Base-by-base conservation (phyloP, 2,888 invertebrate genomes). In the Mantis religiosa region DNA sequence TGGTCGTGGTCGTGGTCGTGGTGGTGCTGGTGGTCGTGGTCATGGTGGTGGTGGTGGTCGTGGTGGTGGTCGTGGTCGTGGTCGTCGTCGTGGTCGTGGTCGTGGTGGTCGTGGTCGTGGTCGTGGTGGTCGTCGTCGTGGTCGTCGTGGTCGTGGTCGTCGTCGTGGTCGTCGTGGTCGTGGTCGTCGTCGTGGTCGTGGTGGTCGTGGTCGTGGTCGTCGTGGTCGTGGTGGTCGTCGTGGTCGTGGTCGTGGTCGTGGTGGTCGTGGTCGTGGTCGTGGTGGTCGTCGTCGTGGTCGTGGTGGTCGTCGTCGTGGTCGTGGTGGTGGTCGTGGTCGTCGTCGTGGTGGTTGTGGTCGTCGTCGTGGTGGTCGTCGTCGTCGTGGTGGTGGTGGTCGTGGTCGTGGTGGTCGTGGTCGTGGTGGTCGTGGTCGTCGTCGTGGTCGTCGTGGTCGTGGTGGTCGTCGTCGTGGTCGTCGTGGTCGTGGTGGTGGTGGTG, bases 181-280 rank as follows among this genome's bases (percentile, higher is more conserved):
- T 81, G 81, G 81, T 81, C 81, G 81, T 81, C 81, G 81, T 81
- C 81, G 81, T 81, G 81, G 81, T 81, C 81, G 81, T 81, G 14
- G 81, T 81, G 14, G 81, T 81, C 14, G 81, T 81, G 14, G 81
- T 81, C 81, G 81, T 81, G 14, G 81, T 81, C 14, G 81, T 81
- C 81, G 81, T 81, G 14, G 81, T 81, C 81, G 81, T 81, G 81
- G 81, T 81, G 14, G 81, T 81, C 81, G 81, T 81, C 81, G 81
- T 81, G 81, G 81, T 81, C 81, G 81, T 81, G 14, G 81, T 81
- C 14, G 81, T 81, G 14, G 81, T 81, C 81, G 81, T 81, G 14
- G 81, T 81, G 14, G 81, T 81, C 47, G 27, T 28, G 12, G 88
- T 91, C 81, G 81, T 81, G 14, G 81, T 81, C 81, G 81, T 81